These are phyloP conservation scores for Cephus nigrinus DNA, from an alignment of 2,888 invertebrate species.

Conservation along the genomic window DNA sequence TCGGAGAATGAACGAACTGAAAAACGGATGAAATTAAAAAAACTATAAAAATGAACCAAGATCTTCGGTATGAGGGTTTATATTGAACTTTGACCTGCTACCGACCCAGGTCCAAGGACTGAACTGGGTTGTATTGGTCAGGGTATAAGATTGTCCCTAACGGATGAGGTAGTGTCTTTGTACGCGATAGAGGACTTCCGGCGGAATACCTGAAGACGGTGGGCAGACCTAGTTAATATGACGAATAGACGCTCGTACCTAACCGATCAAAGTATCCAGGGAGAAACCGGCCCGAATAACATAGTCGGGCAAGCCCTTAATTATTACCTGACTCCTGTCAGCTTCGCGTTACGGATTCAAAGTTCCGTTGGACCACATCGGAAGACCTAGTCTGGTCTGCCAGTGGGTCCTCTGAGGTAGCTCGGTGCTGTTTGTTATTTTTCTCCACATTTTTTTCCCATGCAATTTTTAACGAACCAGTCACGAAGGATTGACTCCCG, in stretches of 20 bases:
- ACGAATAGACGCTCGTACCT: conserved; percentile 47
- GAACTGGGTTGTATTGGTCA: too few species aligned
- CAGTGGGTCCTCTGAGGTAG: not conserved
- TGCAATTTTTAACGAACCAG: not conserved
- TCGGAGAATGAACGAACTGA: not conserved
- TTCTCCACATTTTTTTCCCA: not conserved
- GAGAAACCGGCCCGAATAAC: conserved; percentile 17
- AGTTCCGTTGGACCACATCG: not conserved
- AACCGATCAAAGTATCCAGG: conserved; percentile 49
- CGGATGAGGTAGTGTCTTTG: too few species aligned
- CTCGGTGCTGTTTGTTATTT: not conserved
- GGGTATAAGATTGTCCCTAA: too few species aligned
- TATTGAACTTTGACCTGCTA: not conserved
- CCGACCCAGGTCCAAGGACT: too few species aligned
- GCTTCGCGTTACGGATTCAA: not conserved
- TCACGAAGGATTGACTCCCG: not conserved
- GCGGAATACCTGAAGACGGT: conserved; percentile 22
- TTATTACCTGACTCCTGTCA: conserved; percentile 29
- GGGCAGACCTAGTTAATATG: conserved; percentile 54
- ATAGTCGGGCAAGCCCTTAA: conserved; percentile 40
- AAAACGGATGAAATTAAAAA: not conserved
- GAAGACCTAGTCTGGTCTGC: not conserved
- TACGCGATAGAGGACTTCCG: too few species aligned
- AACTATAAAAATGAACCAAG: not conserved
- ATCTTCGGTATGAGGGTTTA: too few species aligned